Percentiles rank a stretch among this genome's conserved stretches.
phyloP scores from a whole-genome alignment of 2,797 vertebrate species.

The Leptoclinus maculatus region DNA sequence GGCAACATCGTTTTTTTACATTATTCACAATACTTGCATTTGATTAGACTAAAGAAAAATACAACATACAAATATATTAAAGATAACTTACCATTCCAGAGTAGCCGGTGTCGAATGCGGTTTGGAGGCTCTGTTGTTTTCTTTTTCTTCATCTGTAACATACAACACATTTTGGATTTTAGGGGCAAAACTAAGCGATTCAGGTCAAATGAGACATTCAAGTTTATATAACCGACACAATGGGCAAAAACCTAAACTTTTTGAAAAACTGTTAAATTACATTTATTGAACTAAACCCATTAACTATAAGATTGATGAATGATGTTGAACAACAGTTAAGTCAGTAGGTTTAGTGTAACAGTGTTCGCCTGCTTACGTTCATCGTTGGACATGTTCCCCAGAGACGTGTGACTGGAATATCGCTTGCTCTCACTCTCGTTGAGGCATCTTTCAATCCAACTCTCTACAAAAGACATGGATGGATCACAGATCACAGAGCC shows the following conservation, averaged over 20 bases:
- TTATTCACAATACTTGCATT: not conserved
- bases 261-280: constrained; percentile 1
- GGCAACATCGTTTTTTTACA: not conserved
- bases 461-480: constrained; percentile 87
- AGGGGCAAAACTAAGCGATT: not conserved
- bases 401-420: constrained; percentile 95
- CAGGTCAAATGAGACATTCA: not conserved
- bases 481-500: constrained; percentile 22
- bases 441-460: constrained; percentile 99
- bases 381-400: constrained; percentile 98
- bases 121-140: constrained; percentile 98
- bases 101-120: constrained; percentile 98
- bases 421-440: constrained; percentile 98
- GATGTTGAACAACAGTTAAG: not conserved
- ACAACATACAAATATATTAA: not conserved
- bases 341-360: not conserved
- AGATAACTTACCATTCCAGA: constrained; percentile 92
- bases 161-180: constrained; percentile 40
- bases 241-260: not conserved
- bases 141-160: constrained; percentile 96
- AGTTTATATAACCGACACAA: not conserved
- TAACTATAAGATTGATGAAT: not conserved
- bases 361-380: constrained; percentile 90
- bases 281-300: constrained; percentile 2
- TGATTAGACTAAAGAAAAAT: not conserved